Percentiles rank a stretch among this genome's conserved stretches.
These are phyloP conservation scores for Sturnira hondurensis DNA, from an alignment of 2,113 vertebrate species.

Conservation along the genomic window DNA sequence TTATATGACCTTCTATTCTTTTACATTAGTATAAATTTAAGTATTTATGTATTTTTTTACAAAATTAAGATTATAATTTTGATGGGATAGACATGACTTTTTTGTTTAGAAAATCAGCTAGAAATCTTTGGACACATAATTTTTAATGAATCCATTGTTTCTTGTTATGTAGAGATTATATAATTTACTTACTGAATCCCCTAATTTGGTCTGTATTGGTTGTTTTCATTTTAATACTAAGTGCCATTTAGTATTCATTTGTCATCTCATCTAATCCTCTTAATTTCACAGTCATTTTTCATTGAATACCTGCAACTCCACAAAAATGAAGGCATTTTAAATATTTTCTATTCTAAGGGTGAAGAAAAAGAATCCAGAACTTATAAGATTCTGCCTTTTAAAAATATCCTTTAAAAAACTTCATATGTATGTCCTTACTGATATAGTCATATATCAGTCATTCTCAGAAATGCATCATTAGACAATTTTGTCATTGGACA, in stretches of 20 bases:
- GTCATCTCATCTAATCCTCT: not conserved
- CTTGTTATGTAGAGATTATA: not conserved
- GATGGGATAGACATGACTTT: not conserved
- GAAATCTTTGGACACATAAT: not conserved
- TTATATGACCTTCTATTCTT: not conserved
- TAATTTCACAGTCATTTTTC: not conserved
- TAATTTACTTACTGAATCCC: not conserved
- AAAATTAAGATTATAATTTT: not conserved
- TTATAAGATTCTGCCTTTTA: not conserved
- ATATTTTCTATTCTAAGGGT: not conserved
- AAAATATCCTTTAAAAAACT: not conserved
- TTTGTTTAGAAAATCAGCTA: conserved; percentile 8
- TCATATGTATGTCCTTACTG: not conserved
- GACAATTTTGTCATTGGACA: not conserved
- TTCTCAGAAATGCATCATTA: not conserved
- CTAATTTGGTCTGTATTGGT: not conserved
- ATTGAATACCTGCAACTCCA: not conserved
- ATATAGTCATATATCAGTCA: not conserved
- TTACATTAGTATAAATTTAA: not conserved
- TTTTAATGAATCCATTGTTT: not conserved
- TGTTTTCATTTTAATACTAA: not conserved
- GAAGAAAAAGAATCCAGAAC: not conserved
- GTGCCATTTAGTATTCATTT: not conserved
- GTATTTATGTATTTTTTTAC: not conserved
- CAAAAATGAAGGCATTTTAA: not conserved